Conservation (phyloP, 2,797 vertebrate species). For the Enteromius argenteus region DNA sequence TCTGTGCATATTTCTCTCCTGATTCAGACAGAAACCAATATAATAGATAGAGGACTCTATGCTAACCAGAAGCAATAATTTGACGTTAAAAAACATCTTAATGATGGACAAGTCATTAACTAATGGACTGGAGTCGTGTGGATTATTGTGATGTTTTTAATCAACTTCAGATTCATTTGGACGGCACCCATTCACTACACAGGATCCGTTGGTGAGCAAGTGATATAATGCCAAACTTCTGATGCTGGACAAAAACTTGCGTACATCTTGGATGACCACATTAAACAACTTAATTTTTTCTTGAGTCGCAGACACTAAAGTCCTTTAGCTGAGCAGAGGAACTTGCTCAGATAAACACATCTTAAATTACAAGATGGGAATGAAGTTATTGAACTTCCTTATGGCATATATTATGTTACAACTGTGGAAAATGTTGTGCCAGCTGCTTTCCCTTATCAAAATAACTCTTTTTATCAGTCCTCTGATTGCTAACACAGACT, state of each 20-base stretch:
- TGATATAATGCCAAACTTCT: not conserved
- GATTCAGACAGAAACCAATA: not conserved
- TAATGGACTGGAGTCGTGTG: not conserved
- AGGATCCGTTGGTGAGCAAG: not conserved
- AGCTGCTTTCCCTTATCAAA: slow-evolving; percentile 34
- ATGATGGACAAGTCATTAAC: not conserved
- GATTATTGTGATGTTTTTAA: not conserved
- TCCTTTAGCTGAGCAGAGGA: not conserved
- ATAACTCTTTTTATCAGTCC: slow-evolving; percentile 11
- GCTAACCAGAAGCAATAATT: not conserved
- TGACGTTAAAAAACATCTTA: not conserved
- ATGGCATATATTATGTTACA: slow-evolving; percentile 3
- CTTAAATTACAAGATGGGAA: slow-evolving; percentile 21
- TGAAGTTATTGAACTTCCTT: not conserved
- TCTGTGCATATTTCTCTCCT: too few relatives aligned
- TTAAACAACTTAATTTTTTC: not conserved
- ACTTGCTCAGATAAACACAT: slow-evolving; percentile 5
- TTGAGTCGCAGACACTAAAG: not conserved
- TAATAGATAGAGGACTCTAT: not conserved
- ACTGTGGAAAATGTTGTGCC: not conserved
- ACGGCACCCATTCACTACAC: not conserved
- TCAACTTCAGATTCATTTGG: not conserved
- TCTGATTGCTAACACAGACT: not conserved
- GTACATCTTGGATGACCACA: not conserved
- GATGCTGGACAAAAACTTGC: not conserved